phyloP scores from a whole-genome alignment of 2,888 invertebrate species.

The Prosopocoilus inquinatus region DNA sequence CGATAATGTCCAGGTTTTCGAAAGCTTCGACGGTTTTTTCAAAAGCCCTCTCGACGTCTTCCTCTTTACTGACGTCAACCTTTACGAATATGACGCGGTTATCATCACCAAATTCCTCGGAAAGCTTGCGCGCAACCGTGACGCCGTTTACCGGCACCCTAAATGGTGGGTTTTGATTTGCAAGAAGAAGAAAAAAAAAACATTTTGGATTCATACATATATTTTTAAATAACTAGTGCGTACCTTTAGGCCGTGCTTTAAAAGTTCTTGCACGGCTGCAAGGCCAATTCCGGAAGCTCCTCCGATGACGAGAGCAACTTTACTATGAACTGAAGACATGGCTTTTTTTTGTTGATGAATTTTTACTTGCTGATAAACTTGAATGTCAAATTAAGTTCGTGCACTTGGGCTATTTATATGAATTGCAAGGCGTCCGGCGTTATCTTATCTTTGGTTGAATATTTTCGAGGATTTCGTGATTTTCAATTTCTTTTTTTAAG shows the following conservation, averaged over 20 bases:
- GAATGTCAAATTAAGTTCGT: no score
- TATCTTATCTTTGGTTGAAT: no score
- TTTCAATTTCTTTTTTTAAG: no score
- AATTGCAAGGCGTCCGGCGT: no score
- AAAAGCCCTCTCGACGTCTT: conserved; percentile 18
- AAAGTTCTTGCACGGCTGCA: conserved; percentile 25
- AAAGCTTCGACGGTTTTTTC: neutral
- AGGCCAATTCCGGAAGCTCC: conserved; percentile 34
- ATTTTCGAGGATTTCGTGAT: no score
- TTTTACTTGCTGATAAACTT: no score
- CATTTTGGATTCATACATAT: no score
- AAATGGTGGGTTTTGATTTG: no score
- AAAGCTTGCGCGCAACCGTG: conserved; percentile 3
- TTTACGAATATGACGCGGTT: conserved; percentile 15
- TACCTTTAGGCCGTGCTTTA: conserved; percentile 29
- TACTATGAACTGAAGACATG: conserved; percentile 10
- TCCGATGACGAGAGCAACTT: conserved; percentile 36
- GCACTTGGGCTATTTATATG: no score
- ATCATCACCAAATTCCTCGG: conserved; percentile 5
- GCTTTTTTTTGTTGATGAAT: no score
- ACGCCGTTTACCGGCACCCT: conserved; percentile 17
- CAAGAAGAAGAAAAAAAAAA: no score
- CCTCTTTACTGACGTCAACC: conserved; percentile 18
- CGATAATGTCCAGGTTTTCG: neutral
- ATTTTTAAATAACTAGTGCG: neutral